phyloP scores from a whole-genome alignment of 2,797 vertebrate genomes.

The Erethizon dorsatum region DNA sequence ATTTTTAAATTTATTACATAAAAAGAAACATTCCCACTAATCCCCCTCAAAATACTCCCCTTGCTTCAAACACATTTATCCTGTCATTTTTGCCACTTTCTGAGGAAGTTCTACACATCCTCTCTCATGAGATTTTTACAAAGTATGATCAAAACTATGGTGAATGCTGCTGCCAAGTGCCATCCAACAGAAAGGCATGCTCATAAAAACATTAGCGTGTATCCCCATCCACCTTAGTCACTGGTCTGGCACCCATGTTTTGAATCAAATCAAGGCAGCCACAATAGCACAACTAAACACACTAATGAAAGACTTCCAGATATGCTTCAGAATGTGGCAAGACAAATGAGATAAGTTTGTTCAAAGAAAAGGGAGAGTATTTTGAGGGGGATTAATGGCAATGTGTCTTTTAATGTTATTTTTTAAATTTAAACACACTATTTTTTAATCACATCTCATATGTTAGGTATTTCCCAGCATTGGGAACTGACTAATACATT shows the following conservation, averaged over 20 bases:
- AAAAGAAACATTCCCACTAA: background rate
- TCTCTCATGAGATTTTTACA: background rate
- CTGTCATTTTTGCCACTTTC: background rate
- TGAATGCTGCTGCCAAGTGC: background rate
- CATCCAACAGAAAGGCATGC: background rate
- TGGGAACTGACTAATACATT: background rate
- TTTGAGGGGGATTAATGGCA: background rate
- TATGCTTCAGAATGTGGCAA: background rate
- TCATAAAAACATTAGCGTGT: background rate
- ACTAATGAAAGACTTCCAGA: background rate
- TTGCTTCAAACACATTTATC: background rate
- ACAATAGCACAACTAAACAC: background rate
- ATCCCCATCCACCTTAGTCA: background rate
- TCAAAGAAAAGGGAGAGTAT: background rate
- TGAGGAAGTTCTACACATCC: background rate
- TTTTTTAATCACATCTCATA: background rate
- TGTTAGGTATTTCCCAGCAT: background rate
- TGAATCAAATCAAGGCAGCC: background rate
- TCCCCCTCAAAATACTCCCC: background rate
- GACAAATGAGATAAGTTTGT: background rate
- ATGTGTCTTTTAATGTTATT: background rate
- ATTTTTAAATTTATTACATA: background rate
- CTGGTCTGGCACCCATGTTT: background rate
- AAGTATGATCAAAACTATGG: background rate
- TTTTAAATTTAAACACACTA: background rate